Evolutionary conservation across 2,797 vertebrate species (phyloP).

Genomic region (Neosilurus mollespiculum): DNA sequence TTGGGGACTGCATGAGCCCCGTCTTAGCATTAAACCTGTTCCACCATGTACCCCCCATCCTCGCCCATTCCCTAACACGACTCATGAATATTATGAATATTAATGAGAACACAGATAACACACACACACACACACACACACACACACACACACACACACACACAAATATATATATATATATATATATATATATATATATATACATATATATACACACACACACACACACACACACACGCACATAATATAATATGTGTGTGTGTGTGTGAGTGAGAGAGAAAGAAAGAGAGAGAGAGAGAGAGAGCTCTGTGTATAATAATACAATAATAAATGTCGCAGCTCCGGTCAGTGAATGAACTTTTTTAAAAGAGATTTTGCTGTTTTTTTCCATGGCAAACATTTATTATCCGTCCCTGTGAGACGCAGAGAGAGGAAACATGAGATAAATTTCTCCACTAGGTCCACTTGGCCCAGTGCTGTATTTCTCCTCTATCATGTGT

Average conservation of each 20-base stretch:
- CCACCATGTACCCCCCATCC: no score
- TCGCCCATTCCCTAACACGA: background rate
- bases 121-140: no score
- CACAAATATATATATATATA: no score
- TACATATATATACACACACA: no score
- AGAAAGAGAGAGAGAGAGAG: background rate
- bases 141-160: no score
- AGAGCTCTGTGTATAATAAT: background rate
- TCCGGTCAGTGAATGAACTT: slow-evolving; percentile 1
- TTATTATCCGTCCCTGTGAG: slow-evolving; percentile 21
- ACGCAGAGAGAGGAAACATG: slow-evolving; percentile 10
- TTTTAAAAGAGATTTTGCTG: slow-evolving; percentile 17
- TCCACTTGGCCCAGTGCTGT: slow-evolving; percentile 42
- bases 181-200: no score
- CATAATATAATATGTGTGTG: background rate
- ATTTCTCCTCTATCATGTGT: slow-evolving; percentile 41
- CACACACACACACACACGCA: no score
- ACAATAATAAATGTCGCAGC: background rate
- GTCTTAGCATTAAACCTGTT: slow-evolving; percentile 18
- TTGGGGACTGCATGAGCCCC: slow-evolving; percentile 30
- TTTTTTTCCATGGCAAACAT: slow-evolving; percentile 19
- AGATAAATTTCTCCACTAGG: slow-evolving; percentile 44
- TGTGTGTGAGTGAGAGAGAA: background rate
- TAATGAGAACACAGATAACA: slow-evolving; percentile 28
- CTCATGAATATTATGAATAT: slow-evolving; percentile 47